Base-by-base conservation (phyloP, 2,113 vertebrate genomes). In the Notechis scutatus region DNA sequence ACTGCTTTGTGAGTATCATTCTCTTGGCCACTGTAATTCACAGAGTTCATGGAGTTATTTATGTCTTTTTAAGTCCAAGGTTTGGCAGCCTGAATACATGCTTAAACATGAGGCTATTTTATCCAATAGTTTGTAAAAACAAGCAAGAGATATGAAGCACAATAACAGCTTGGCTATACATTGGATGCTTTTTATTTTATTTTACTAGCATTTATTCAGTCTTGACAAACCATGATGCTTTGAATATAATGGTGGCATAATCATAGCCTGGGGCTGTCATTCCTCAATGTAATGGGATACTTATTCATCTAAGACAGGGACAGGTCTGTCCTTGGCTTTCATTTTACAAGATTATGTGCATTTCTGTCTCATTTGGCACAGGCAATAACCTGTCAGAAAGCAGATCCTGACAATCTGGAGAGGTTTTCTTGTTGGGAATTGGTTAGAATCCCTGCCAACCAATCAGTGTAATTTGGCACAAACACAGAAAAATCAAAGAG, bases 201-300 rank as follows among this genome's bases (percentile, higher is more conserved):
- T 97, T 97, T 96, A 96, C 93, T 94, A 93, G 97, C 97, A 98
- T 97, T 97, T 98, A 97, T 98, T 98, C 97, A 93, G 96, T 98
- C 98, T 99, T 99, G 98, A 98, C 98, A 99, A 98, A 98, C 98
- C 98, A 98, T 96, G 97, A 98, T 98, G 98, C 98, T 99, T 98
- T 98, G 98, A 98, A 98, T 98, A 98, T 98, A 99, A 99, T 98
- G 98, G 98, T 97, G 96, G 98, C 97, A 98, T 99, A 99, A 99
- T 98, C 98, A 98, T 97, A 92, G 98, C 98, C 98, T 61, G 96
- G 39, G 98, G 98, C 98, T 94, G 96, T 97, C 98, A 98, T 99
- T 98, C 98, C 98, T 98, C 98, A 98, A 97, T 97, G 98, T 98
- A 99, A 99, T 98, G 98, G 98, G 97, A 98, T 98, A 98, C 98